Evolutionary conservation across 2,113 vertebrate genomes (phyloP).

Genomic region (Cololabis saira): DNA sequence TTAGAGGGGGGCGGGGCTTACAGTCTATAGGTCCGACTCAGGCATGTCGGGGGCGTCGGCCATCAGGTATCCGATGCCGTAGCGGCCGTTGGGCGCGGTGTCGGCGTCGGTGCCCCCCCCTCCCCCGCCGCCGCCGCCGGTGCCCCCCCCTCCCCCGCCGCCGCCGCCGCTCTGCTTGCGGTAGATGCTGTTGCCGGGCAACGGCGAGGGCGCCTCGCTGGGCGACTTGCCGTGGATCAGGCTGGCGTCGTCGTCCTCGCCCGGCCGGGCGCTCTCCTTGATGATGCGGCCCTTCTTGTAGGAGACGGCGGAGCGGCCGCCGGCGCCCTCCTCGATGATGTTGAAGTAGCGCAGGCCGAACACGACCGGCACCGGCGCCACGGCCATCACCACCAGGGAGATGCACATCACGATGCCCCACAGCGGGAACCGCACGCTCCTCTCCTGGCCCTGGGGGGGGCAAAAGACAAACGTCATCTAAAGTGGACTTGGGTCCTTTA

Average conservation of each 20-base stretch:
- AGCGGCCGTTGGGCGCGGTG: conserved; percentile 92
- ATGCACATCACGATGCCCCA: conserved; percentile 91
- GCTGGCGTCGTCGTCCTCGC: conserved; percentile 88
- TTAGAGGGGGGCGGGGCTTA: conserved; percentile 21
- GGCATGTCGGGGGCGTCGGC: conserved; percentile 94
- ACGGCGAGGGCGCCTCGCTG: conserved; percentile 90
- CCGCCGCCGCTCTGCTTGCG: conserved; percentile 85
- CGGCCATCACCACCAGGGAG: conserved; percentile 86
- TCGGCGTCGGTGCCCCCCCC: conserved; percentile 76
- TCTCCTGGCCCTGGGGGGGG: conserved; percentile 84
- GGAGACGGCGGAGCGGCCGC: conserved; percentile 86
- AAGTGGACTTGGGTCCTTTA: no score
- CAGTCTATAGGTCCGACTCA: conserved; percentile 91
- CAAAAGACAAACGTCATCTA: neutral
- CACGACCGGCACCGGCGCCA: conserved; percentile 90
- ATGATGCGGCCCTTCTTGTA: conserved; percentile 95
- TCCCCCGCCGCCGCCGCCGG: no score
- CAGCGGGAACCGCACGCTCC: conserved; percentile 84
- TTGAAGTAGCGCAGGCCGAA: conserved; percentile 87
- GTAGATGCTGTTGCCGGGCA: conserved; percentile 90
- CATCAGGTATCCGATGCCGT: conserved; percentile 94
- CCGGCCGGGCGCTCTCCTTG: conserved; percentile 86
- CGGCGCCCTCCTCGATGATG: conserved; percentile 85
- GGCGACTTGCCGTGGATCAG: conserved; percentile 90
- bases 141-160: no score